Evolutionary conservation across 2,888 invertebrate species (phyloP).

Genomic region (Diadegma fenestrale): DNA sequence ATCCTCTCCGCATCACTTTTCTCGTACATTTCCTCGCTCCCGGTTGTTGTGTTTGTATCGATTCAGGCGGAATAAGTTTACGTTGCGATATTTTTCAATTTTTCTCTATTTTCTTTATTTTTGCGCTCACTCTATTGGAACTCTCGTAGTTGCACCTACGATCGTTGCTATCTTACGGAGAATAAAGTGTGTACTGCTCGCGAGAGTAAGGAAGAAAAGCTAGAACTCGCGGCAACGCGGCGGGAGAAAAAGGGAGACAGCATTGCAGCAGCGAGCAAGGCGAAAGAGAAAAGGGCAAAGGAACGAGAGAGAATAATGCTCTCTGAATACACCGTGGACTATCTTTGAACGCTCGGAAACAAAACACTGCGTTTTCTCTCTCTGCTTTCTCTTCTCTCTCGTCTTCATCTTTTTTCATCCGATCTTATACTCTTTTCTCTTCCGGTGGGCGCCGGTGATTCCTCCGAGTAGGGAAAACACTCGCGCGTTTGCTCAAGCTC

Average conservation of each 20-base stretch:
- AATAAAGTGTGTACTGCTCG: background rate
- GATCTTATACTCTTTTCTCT: background rate
- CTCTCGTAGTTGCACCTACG: background rate
- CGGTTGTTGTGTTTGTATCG: conserved; percentile 1
- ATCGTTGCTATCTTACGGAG: conserved; percentile 1
- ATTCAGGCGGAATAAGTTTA: conserved; percentile 5
- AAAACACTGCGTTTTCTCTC: conserved; percentile 1
- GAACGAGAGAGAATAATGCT: background rate
- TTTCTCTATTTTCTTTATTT: conserved; percentile 1
- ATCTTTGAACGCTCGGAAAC: conserved; percentile 23
- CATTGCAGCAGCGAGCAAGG: background rate
- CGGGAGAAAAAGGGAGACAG: background rate
- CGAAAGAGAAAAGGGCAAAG: background rate
- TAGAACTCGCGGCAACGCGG: background rate
- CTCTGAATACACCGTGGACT: background rate
- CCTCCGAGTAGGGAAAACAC: conserved; percentile 8
- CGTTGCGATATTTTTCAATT: background rate
- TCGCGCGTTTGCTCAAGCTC: conserved; percentile 9
- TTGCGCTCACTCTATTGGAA: background rate
- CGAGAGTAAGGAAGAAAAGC: background rate
- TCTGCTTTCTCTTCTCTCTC: background rate
- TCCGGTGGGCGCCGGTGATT: conserved; percentile 23
- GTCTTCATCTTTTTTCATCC: background rate
- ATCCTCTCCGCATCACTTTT: conserved; percentile 7
- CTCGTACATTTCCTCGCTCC: conserved; percentile 1